Evolutionary conservation across 2,797 vertebrate species (phyloP), one percentile per base, ranked within the genome.

Genomic region (Novumbra hubbsi): DNA sequence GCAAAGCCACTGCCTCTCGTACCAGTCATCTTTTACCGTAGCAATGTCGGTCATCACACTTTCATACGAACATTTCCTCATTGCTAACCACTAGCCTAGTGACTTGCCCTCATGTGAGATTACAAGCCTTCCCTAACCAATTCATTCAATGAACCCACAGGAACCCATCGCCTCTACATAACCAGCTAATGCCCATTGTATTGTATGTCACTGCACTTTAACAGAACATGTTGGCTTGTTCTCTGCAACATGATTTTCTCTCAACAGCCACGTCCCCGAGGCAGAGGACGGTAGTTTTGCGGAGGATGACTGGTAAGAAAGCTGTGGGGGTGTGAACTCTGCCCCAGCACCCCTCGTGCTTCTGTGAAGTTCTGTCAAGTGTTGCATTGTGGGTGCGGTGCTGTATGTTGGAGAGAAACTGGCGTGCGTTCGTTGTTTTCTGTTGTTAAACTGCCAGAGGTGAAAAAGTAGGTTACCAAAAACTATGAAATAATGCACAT

Each of bases 241-340:
- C 84, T 87, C 85, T 91, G 80, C 89, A 86, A 87, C 79, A 83
- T 89, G 83, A 86, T 85, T 88, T 88, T 85, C 73, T 91, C 69
- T 85, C 88, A 86, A 91, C 95, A 99, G 98, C 89, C 97, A 98
- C 92, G 91, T 92, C 84, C 95, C 96, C 78, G 97, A 98, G 81
- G 91, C 94, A 87, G 97, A 98, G 92, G 97, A 98, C 83, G 94
- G 92, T 96, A 96, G 92, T 94, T 93, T 94, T 94, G 91, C 95
- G 80, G 94, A 97, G 85, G 96, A 98, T 60, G 96, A 96, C 91
- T 94, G 97, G 97, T 98, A 98, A 99, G 97, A 88, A 27, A 27
- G 73, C 79, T 85, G 80, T 78, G 71, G 70, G 86, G 68, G 81
- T 60, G 7, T 60, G 41, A 45, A 24, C 76, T 70, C 74, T 84